Evolutionary conservation across 1,140 invertebrate species (phyloP), one percentile per base, ranked within the genome.

Genomic region (Andrena cerasifolii): DNA sequence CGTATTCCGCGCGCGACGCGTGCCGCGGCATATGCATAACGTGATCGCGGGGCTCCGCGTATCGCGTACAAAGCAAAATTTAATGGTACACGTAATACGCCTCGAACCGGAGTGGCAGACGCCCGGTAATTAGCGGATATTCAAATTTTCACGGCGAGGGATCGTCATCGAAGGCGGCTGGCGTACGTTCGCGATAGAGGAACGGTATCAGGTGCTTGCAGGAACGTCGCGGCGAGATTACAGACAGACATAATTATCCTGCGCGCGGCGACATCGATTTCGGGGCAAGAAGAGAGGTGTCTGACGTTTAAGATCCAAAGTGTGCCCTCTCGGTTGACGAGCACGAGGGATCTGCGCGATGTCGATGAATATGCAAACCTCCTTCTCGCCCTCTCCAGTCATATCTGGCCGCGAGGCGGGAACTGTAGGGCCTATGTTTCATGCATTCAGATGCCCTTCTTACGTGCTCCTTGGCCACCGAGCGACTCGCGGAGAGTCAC

Each of bases 361-460:
- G 36, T 40, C 86, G 80, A 86, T 88, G 86, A 88, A 88, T 88
- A 88, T 88, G 87, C 86, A 88, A 87, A 81, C 73, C 67, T 72
- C 33, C 10, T 28, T 76, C 61, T 56, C 72, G 54, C 67, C 71
- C 78, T 70, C 79, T 36, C 84, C 53, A 58, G 56, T 21, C 74
- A 80, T 78, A 73, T 80, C 75, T 68, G 54, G 21, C 59, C 66
- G 71, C 28, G 49, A 72, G 43, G 28, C 18, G 47, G 24, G 33
- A 28, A 18, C 16, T 10, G 18, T 10, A 8, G 31, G 7, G 31
- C 78, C 80, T 79, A 80, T 88, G 80, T 86, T 88, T 79, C 86
- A 88, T 87, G 87, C 88, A 87, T 89, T 86, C 86, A 88, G 84
- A 87, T 87, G 80, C 58, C 82, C 87, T 87, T 84, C 80, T 88